Base-by-base conservation (phyloP, 2,797 vertebrate genomes). In the Sebastes matsubarae region DNA sequence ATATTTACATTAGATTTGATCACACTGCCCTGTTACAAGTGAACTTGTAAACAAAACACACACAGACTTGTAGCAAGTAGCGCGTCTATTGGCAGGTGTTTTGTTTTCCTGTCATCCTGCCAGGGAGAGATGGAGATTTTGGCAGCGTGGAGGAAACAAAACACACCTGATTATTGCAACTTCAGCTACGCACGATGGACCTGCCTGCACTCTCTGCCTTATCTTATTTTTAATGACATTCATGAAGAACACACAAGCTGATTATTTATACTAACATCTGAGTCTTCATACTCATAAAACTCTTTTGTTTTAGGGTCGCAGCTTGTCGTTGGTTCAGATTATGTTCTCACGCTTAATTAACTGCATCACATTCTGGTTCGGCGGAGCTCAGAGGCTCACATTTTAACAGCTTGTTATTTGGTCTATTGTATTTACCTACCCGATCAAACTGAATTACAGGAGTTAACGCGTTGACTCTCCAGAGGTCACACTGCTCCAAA, bases 401-500 rank as follows among this genome's bases (percentile, higher is more conserved):
- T 42, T 59, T 67, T 2, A 22, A 10, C 24, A 46, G 6, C 11
- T 52, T 30, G 65, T 80, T 34, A 6, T 61, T 46, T 2, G n/a
- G 9, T 10, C 9, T 6, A 2, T 75, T 72, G 5, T 74, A 9
- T 84, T 68, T 20, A 77, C 59, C 27, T 66, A 10, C 66, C 32
- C 7, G 50, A 74, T 80, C 9, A 14, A 74, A 77, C 68, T 76
- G 70, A 78, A 78, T 32, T 58, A 57, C 89, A 78, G 29, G 46
- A 81, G 65, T 60, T 42, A 11, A 77, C 68, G 24, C 4, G 6
- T 30, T 50, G 25, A 64, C 72, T 50, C 72, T 67, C 20, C 6
- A 58, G 65, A 81, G 82, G 73, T 80, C 82, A 80, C 70, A 30
- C 27, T 9, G 68, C 61, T 74, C 16, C 68, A 54, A 60, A 87